Evolutionary conservation across 1,140 invertebrate species (phyloP), one percentile per base, ranked within the genome.

Genomic region (Caerostris extrusa): DNA sequence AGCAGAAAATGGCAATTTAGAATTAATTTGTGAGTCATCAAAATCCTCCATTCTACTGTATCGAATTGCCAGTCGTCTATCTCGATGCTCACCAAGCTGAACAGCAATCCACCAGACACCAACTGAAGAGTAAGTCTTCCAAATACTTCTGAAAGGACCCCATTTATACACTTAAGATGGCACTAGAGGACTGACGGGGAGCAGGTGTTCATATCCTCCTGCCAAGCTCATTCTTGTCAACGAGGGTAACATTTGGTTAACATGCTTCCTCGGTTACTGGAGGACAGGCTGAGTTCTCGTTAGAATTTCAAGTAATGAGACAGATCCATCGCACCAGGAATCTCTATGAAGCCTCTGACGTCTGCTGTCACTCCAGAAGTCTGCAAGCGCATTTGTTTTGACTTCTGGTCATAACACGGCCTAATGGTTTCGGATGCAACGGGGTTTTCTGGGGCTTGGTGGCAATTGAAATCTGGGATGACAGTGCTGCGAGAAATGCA

Each of bases 271-370:
- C 61, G 17, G 69, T 34, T 77, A 50, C 69, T 34, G 34, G 69
- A 12, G 69, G 19, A 50, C 34, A 34, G 19, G 19, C 50, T 50
- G 69, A 34, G 8, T 77, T 50, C 69, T 85, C 82, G 82, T 85
- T 85, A 85, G 55, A 85, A 85, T 85, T 57, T 85, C 82, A 57
- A 85, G 82, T 85, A 85, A 85, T 85, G 82, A 85, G 82, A 85
- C 82, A 85, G 82, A 77, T 77, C 69, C 69, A 50, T 77, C 69
- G 69, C 7, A 50, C 55, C 17, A 56, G 82, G 19, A 85, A 50
- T 50, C 58, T 56, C 56, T 6, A 55, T 12, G 58, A 58, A 34
- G 19, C 19, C 14, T 57, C 19, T 85, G 82, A 85, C 55, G 82
- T 85, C 82, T 77, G 34, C 61, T 56, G 57, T 55, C 58, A 55